Percentiles rank a stretch among this genome's conserved stretches.
Evolutionary conservation across 2,113 vertebrate genomes (phyloP).

Genomic region (Myodes glareolus): DNA sequence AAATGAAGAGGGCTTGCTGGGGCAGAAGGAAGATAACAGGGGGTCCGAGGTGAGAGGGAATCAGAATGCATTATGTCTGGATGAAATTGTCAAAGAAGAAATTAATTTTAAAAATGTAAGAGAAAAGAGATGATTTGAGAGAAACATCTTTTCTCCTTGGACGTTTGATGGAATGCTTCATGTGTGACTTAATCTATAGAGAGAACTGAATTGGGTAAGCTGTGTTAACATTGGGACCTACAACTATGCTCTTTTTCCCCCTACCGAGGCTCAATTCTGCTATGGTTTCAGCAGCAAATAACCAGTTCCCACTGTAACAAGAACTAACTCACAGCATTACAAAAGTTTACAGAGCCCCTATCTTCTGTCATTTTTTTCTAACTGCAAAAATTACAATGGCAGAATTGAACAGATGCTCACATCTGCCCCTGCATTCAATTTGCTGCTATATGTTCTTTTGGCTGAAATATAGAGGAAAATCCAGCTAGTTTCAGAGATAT

Average conservation of each 20-base stretch:
- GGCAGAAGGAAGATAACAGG: neutral
- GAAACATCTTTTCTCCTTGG: conserved; percentile 76
- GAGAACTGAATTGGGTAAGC: conserved; percentile 78
- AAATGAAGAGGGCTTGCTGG: neutral
- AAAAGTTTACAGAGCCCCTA: conserved; percentile 82
- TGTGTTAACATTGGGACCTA: conserved; percentile 77
- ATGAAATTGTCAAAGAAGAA: neutral
- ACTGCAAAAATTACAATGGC: conserved; percentile 83
- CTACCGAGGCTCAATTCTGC: conserved; percentile 79
- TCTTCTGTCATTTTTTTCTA: conserved; percentile 78
- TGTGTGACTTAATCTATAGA: conserved; percentile 83
- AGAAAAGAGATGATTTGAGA: neutral
- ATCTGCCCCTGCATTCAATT: conserved; percentile 34
- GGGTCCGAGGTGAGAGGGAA: neutral
- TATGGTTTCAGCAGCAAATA: conserved; percentile 80
- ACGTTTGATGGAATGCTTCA: conserved; percentile 74
- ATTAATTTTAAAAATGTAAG: neutral
- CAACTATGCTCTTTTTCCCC: conserved; percentile 18
- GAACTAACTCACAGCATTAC: conserved; percentile 85
- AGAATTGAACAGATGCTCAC: conserved; percentile 76
- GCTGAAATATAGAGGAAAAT: conserved; percentile 23
- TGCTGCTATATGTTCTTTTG: conserved; percentile 34
- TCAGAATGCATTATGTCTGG: neutral
- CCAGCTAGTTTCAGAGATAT: neutral
- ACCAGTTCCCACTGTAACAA: conserved; percentile 84